These are phyloP conservation scores for Mesaphorura yosii DNA, from an alignment of 1,140 invertebrate species.

Conservation along the genomic window DNA sequence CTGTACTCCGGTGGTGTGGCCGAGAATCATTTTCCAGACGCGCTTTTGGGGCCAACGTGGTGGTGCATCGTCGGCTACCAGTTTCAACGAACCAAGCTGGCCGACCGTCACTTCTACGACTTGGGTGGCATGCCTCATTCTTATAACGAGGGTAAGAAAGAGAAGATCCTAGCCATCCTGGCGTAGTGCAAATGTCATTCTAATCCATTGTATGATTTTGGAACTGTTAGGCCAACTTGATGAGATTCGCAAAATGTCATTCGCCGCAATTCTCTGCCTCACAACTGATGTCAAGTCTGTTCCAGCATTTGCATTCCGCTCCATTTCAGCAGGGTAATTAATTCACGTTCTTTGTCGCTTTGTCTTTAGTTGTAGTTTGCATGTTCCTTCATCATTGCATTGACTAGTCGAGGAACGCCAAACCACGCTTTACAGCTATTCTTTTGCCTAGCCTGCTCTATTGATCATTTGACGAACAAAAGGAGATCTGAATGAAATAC, in stretches of 20 bases:
- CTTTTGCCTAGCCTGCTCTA: too few species aligned
- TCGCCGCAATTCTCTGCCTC: slow-evolving; percentile 31
- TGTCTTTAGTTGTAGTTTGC: not conserved
- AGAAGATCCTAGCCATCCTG: not conserved
- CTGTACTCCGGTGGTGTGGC: slow-evolving; percentile 35
- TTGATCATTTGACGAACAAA: too few species aligned
- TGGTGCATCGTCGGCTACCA: slow-evolving; percentile 36
- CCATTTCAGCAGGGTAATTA: slow-evolving; percentile 21
- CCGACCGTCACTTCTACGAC: slow-evolving; percentile 37
- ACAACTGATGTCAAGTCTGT: slow-evolving; percentile 18
- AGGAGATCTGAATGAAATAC: too few species aligned
- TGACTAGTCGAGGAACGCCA: too few species aligned
- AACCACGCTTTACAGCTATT: too few species aligned
- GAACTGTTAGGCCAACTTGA: slow-evolving; percentile 29
- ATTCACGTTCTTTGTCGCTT: not conserved
- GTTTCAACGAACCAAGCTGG: slow-evolving; percentile 33
- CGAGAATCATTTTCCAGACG: slow-evolving; percentile 35
- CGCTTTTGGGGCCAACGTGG: slow-evolving; percentile 37
- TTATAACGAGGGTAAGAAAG: slow-evolving; percentile 34
- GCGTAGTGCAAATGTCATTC: not conserved
- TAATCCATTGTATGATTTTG: not conserved
- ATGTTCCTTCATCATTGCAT: too few species aligned
- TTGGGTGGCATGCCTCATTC: slow-evolving; percentile 33
- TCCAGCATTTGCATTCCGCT: slow-evolving; percentile 21
- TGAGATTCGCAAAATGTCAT: slow-evolving; percentile 30